phyloP scores from a whole-genome alignment of 2,113 vertebrate genomes.

The Lophotis ruficrista region DNA sequence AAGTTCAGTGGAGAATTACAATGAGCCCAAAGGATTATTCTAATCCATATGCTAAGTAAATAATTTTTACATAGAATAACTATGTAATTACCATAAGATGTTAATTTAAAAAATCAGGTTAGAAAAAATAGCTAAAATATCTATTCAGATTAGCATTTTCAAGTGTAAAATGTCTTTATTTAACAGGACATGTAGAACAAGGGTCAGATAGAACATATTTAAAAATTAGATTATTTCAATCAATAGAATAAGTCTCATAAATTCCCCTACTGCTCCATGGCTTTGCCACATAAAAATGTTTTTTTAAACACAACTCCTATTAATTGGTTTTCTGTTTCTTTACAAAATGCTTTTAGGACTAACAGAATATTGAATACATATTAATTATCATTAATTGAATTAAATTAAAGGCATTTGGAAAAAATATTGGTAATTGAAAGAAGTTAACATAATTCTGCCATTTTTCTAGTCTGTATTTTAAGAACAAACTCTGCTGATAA shows the following conservation, averaged over 20 bases:
- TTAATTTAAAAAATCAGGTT: not conserved
- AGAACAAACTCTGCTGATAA: not conserved
- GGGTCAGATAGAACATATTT: not conserved
- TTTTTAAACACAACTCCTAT: not conserved
- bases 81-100: not conserved
- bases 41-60: not conserved
- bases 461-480: not conserved
- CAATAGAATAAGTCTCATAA: not conserved
- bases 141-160: not conserved
- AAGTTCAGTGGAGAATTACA: not conserved
- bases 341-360: not conserved
- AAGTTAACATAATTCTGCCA: not conserved
- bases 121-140: not conserved
- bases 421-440: not conserved
- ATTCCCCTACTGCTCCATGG: not conserved
- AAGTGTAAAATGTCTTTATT: not conserved
- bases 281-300: not conserved
- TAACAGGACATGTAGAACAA: not conserved
- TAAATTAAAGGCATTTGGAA: not conserved
- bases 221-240: not conserved
- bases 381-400: not conserved
- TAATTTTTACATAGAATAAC: not conserved
- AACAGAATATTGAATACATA: not conserved
- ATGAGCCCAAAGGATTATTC: not conserved
- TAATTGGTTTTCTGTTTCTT: not conserved